Evolutionary conservation across 1,140 invertebrate species (phyloP), one percentile per base, ranked within the genome.

Genomic region (Sesamia nonagrioides): DNA sequence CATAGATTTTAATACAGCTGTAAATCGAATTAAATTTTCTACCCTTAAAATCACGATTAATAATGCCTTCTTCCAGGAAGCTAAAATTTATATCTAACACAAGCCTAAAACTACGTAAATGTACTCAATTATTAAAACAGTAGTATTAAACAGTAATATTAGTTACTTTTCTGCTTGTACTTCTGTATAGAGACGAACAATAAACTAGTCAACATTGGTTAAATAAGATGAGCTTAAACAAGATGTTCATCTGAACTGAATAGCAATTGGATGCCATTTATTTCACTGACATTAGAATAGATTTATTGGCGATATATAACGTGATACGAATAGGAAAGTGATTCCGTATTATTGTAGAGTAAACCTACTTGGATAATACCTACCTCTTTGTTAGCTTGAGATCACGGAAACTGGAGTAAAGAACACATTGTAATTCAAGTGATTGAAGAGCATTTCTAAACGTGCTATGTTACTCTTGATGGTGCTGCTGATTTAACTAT

Each of bases 241-340:
- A 56, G 69, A 48, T 18, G 33, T 42, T 9, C 6, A 45, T 42
- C 27, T 60, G 37, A 40, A 17, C 40, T 13, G 71, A 73, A 73
- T 73, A 73, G 35, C 18, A 73, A 73, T 58, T n/a, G 27, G 21
- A 18, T 11, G 48, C 33, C 15, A 72, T 72, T 35, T 72, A 54
- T 72, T 45, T 74, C 11, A 60, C 18, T 75, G 73, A 61, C 73
- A 60, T 61, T 63, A 52, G 73, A 50, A 35, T 50, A 63, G 73
- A 76, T 76, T 76, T 37, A 63, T 76, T 37, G 9, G 5, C 18
- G 1, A 6, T 63, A 15, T 6, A 17, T 37, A 60, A 76, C 73
- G 73, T 76, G 73, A 8, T 6, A n/a, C 5, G 73, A 50, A 76
- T 76, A 27, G 48, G 18, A 54, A 56, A 63, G 15, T 35, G 37